Conservation (phyloP, 2,888 invertebrate genomes). For the Ornithoptera priamus region DNA sequence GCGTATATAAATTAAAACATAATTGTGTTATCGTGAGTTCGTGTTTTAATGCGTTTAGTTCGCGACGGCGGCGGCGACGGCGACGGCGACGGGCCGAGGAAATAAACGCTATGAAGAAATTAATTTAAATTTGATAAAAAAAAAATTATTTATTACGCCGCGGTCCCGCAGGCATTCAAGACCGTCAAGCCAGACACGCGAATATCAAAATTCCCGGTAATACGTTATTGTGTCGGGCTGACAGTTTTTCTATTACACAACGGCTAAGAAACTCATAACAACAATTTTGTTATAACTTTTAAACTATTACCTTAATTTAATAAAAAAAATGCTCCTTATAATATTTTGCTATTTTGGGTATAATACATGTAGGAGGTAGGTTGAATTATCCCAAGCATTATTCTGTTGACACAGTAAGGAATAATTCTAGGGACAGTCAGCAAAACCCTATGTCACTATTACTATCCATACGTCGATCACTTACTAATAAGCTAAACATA, state of each 20-base stretch:
- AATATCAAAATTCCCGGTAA: constrained; percentile 26
- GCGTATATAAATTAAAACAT: constrained; percentile 79
- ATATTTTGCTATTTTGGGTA: too few species aligned
- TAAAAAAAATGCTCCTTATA: too few species aligned
- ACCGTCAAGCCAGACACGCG: constrained; percentile 23
- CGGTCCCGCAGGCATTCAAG: constrained; percentile 21
- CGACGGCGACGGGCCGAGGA: constrained; percentile 40
- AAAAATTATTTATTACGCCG: constrained; percentile 29
- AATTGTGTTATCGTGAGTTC: constrained; percentile 79
- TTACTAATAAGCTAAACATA: too few species aligned
- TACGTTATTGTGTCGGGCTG: constrained; percentile 18
- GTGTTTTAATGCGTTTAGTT: constrained; percentile 67
- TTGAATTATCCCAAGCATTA: too few species aligned
- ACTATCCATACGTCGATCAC: too few species aligned
- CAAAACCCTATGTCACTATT: too few species aligned
- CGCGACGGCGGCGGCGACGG: constrained; percentile 39
- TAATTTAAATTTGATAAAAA: constrained; percentile 40
- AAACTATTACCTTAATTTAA: not conserved
- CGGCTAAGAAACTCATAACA: constrained; percentile 3
- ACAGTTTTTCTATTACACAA: constrained; percentile 17
- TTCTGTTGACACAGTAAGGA: too few species aligned
- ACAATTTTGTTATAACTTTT: not conserved
- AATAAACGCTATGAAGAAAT: constrained; percentile 47
- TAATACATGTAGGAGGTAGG: too few species aligned
- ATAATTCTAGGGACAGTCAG: too few species aligned